Base-by-base conservation (phyloP, 1,140 invertebrate genomes). In the Pseudomyrmex gracilis region DNA sequence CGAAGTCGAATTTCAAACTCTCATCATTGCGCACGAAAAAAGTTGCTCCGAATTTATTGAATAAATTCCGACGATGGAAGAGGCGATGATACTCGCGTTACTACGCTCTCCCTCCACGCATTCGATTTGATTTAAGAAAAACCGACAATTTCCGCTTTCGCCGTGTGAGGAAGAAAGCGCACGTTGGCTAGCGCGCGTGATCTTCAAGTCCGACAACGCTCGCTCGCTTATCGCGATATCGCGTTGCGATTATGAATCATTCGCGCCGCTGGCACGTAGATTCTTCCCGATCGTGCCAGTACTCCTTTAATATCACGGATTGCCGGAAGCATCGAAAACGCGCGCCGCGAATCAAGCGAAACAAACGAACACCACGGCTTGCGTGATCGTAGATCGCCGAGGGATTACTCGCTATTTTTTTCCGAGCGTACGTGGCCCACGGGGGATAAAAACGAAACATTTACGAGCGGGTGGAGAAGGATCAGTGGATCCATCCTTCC, bases 391-490 rank as follows among this genome's bases (percentile, higher is more conserved):
- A 73, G 80, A 89, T 89, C 67, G 83, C 71, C 83, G 85, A 78
- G 61, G 57, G 55, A 64, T 53, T 51, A 60, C 5, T 49, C 76
- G 67, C 58, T 60, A 88, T 89, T 90, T 90, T 88, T 90, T 89
- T 84, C 68, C 55, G 64, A 20, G 74, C 58, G 51, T 74, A 43
- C 64, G 49, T 83, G 82, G 68, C 57, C 73, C 82, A 61, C 24
- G 49, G 63, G 63, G 43, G 68, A 87, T 89, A 89, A 89, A 89
- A 78, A 86, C 76, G 66, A 80, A 80, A 80, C 66, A 80, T 78
- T 78, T 78, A 24, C 57, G 82, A 73, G 73, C 20, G 61, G 74
- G 17, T 60, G 70, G 34, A 63, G 82, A 63, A 22, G 55, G 49
- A 70, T 55, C 34, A 15, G 20, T 58, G 74, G 34, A 77, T 66